Conservation (phyloP, 2,888 invertebrate genomes). For the Drosophila fungiperda region DNA sequence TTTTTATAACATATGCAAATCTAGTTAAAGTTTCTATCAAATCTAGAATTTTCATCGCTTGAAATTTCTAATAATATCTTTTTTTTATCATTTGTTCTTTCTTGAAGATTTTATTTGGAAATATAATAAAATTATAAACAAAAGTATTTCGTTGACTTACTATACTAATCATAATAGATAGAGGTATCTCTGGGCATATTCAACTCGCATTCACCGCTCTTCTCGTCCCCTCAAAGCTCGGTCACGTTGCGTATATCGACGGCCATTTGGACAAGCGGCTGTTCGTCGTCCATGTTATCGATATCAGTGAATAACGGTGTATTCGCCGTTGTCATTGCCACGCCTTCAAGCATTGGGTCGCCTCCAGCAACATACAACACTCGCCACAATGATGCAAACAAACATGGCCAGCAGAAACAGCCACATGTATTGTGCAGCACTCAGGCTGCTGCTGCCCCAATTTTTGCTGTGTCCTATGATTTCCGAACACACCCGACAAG, state of each 20-base stretch:
- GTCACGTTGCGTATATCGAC: conserved; percentile 48
- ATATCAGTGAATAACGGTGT: conserved; percentile 29
- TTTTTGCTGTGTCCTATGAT: conserved; percentile 36
- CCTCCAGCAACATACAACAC: conserved; percentile 46
- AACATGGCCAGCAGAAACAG: conserved; percentile 38
- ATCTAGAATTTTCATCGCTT: background rate
- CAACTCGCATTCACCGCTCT: background rate
- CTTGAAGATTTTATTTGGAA: background rate
- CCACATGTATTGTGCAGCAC: conserved; percentile 39
- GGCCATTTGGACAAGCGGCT: conserved; percentile 50
- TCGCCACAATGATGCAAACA: conserved; percentile 34
- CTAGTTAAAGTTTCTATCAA: background rate
- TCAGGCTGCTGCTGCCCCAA: conserved; percentile 5
- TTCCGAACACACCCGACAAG: conserved; percentile 28
- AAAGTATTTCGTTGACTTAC: conserved; percentile 1
- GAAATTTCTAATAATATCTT: too few relatives aligned
- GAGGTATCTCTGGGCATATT: conserved; percentile 8
- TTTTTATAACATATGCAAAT: background rate
- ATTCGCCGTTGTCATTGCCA: background rate
- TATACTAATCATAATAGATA: background rate
- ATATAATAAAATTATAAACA: background rate
- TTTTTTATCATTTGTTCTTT: background rate
- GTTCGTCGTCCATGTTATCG: conserved; percentile 26
- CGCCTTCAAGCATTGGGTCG: background rate
- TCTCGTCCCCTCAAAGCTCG: conserved; percentile 23